Base-by-base conservation (phyloP, 1,140 invertebrate genomes). In the Caenorhabditis briggsae region DNA sequence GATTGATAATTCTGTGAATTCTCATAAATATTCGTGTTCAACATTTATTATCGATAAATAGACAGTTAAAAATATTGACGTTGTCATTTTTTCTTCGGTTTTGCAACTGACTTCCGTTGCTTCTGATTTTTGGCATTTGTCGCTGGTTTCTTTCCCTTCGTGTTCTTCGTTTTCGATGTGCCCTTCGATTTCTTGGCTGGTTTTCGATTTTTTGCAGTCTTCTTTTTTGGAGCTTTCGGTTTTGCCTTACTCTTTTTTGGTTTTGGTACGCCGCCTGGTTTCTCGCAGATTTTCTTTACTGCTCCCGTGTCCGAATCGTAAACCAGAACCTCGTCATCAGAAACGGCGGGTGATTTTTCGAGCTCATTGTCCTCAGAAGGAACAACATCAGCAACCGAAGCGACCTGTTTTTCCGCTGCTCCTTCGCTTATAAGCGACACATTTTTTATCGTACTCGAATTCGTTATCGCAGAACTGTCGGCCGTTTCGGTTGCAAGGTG, bases 161-260 rank as follows among this genome's bases (percentile, higher is more conserved):
- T 46, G 14, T 70, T 70, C 23, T 70, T 70, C 11, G 41, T 70
- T 46, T 70, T 70, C 23, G 64, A 46, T 33, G 33, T 33, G 33
- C 33, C 33, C 33, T 33, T 33, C 33, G 33, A 46, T 70, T 43
- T 23, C 5, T 61, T 11, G 12, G 9, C 23, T 61, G 5, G 33
- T 33, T 33, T 58, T 58, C 18, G 56, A 61, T 20, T 53, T 53
- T 11, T 18, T n/a, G 16, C 56, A 58, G 23, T 64, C 25, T 23
- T 2, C 23, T 64, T 64, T 64, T 41, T 64, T 14, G 33, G 33
- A 9, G 23, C 23, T 41, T 64, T 64, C 25, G 9, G 12, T 64
- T 41, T 64, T 64, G 25, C 12, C 23, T 64, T 41, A 25, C 25
- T 33, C 33, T 64, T 64, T 25, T 64, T 64, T 25, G 7, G 33